Percentiles rank a stretch among this genome's conserved stretches.
These are phyloP conservation scores for Agrotis exclamationis DNA, from an alignment of 2,888 invertebrate species.

Conservation along the genomic window DNA sequence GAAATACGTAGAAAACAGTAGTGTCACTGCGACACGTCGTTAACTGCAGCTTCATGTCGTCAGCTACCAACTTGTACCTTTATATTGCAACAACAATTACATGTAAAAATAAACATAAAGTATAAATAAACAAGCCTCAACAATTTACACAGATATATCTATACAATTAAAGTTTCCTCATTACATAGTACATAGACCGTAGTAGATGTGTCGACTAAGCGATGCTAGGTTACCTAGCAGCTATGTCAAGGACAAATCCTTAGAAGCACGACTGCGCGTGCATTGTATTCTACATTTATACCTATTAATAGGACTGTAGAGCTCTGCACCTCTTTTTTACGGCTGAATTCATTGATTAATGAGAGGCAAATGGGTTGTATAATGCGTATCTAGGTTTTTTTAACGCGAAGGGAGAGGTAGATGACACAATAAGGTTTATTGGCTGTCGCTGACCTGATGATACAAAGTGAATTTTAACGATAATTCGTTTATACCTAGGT, in stretches of 20 bases:
- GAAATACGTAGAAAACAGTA: too few relatives aligned
- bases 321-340: constrained; percentile 25
- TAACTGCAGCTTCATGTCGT: too few relatives aligned
- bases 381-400: constrained; percentile 10
- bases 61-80: too few relatives aligned
- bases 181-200: constrained; percentile 13
- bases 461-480: too few relatives aligned
- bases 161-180: constrained; percentile 42
- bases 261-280: constrained; percentile 37
- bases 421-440: too few relatives aligned
- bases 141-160: constrained; percentile 18
- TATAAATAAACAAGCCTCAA: constrained; percentile 11
- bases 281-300: constrained; percentile 9
- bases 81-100: constrained; percentile 10
- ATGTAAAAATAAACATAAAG: constrained; percentile 10
- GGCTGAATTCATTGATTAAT: constrained; percentile 22
- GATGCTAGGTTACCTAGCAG: constrained; percentile 1
- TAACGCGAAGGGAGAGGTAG: background rate
- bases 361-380: constrained; percentile 13
- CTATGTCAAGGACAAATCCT: constrained; percentile 51
- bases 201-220: constrained; percentile 14
- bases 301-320: constrained; percentile 23
- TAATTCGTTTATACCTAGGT: too few relatives aligned
- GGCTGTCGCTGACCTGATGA: too few relatives aligned
- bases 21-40: too few relatives aligned